These are phyloP conservation scores for Margaritifera margaritifera DNA, from an alignment of 2,888 invertebrate genomes.

Conservation along the genomic window DNA sequence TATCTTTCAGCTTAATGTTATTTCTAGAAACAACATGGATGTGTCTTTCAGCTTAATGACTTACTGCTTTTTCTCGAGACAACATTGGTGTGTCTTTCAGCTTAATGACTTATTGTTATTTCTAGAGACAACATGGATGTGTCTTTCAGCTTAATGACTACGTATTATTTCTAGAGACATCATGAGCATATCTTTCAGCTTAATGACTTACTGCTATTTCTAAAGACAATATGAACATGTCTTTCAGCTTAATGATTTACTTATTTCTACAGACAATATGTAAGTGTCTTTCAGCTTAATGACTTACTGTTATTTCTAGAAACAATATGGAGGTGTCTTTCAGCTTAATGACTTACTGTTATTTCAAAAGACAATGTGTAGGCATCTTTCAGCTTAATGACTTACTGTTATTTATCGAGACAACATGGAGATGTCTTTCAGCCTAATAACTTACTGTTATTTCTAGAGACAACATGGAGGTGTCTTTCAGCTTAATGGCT, in stretches of 20 bases:
- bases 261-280: conserved; percentile 89
- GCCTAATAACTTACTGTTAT: conserved; percentile 75
- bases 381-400: no score
- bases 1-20: conserved; percentile 93
- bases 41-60: no score
- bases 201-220: no score
- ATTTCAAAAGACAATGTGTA: no score
- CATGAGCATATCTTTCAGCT: conserved; percentile 93
- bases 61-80: conserved; percentile 84
- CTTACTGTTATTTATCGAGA: conserved; percentile 84
- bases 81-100: conserved; percentile 81
- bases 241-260: conserved; percentile 59
- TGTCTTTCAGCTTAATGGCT: conserved; percentile 88
- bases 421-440: conserved; percentile 90
- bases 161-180: conserved; percentile 84
- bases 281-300: conserved; percentile 89
- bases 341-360: conserved; percentile 91
- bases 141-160: conserved; percentile 83
- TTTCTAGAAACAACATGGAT: no score
- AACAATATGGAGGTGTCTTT: conserved; percentile 94
- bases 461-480: conserved; percentile 91
- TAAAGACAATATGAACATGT: no score
- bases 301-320: conserved; percentile 81
- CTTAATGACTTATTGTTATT: conserved; percentile 74
- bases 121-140: conserved; percentile 92